These are phyloP conservation scores for Anas capensis DNA, from an alignment of 2,797 vertebrate species.

Conservation along the genomic window DNA sequence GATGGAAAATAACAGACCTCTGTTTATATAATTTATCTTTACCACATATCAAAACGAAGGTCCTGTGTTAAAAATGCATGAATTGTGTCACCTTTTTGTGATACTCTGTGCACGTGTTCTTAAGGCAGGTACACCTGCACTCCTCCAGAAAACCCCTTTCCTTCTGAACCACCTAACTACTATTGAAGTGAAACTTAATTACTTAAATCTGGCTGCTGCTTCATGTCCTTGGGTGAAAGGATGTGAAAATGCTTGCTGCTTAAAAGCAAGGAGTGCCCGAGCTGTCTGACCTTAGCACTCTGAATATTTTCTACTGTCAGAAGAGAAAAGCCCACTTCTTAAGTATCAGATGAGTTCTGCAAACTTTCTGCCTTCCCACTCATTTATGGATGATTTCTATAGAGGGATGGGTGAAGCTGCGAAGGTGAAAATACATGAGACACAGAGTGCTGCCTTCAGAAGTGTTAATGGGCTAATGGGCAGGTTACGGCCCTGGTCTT, in stretches of 20 bases:
- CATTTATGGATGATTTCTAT: not conserved
- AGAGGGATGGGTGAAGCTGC: not conserved
- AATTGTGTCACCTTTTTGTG: not conserved
- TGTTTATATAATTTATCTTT: not conserved
- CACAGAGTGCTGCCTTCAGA: not conserved
- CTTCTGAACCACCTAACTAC: not conserved
- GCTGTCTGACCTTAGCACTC: not conserved
- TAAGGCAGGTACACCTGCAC: not conserved
- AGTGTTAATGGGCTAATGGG: not conserved
- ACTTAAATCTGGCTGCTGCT: not conserved
- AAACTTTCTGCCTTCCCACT: not conserved
- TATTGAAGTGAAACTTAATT: conserved; percentile 23
- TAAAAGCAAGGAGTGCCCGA: conserved; percentile 15
- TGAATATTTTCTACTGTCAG: not conserved
- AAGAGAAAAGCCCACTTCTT: not conserved
- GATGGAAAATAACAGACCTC: not conserved
- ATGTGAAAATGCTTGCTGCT: conserved; percentile 4
- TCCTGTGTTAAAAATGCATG: not conserved
- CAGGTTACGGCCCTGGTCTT: not conserved
- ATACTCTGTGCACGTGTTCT: not conserved
- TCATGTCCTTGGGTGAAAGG: not conserved
- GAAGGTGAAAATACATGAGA: not conserved
- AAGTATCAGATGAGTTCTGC: not conserved
- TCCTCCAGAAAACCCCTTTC: not conserved
- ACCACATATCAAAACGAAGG: not conserved